These are phyloP conservation scores for Myxocyprinus asiaticus DNA, from an alignment of 2,113 vertebrate species.

Conservation along the genomic window DNA sequence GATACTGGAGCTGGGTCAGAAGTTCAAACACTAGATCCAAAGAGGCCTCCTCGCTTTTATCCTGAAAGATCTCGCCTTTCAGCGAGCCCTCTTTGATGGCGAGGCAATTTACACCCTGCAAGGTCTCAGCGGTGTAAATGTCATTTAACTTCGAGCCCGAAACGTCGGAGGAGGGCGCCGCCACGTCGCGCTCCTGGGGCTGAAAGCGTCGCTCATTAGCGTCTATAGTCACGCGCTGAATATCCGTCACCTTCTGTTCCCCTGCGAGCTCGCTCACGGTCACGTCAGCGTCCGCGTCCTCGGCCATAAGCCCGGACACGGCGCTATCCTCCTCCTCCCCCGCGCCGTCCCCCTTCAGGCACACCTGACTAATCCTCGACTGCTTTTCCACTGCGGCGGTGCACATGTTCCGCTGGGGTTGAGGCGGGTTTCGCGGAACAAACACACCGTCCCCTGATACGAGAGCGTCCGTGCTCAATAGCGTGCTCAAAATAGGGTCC, in stretches of 20 bases:
- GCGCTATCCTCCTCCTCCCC: conserved; percentile 53
- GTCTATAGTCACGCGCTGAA: conserved; percentile 53
- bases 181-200: conserved; percentile 65
- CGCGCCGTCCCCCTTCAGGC: conserved; percentile 77
- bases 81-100: conserved; percentile 68
- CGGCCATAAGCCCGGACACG: not conserved
- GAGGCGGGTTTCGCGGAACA: conserved; percentile 79
- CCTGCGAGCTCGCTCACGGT: conserved; percentile 69
- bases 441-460: conserved; percentile 84
- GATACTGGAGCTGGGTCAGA: conserved; percentile 96
- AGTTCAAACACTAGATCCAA: conserved; percentile 96
- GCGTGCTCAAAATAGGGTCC: conserved; percentile 86
- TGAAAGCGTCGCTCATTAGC: conserved; percentile 69
- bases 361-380: conserved; percentile 76
- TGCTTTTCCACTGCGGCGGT: conserved; percentile 85
- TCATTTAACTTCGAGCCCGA: conserved; percentile 80
- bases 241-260: conserved; percentile 63
- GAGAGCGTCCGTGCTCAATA: conserved; percentile 84
- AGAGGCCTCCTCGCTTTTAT: conserved; percentile 96
- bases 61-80: conserved; percentile 86
- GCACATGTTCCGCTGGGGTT: conserved; percentile 75
- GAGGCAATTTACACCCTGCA: conserved; percentile 70
- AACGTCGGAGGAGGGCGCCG: conserved; percentile 71
- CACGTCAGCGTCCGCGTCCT: conserved; percentile 60
- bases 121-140: conserved; percentile 76